A percentile compares a stretch with the other conserved stretches of the same genome.
Evolutionary conservation across 2,888 invertebrate species (phyloP).

Genomic region (Drosophila kokeensis): DNA sequence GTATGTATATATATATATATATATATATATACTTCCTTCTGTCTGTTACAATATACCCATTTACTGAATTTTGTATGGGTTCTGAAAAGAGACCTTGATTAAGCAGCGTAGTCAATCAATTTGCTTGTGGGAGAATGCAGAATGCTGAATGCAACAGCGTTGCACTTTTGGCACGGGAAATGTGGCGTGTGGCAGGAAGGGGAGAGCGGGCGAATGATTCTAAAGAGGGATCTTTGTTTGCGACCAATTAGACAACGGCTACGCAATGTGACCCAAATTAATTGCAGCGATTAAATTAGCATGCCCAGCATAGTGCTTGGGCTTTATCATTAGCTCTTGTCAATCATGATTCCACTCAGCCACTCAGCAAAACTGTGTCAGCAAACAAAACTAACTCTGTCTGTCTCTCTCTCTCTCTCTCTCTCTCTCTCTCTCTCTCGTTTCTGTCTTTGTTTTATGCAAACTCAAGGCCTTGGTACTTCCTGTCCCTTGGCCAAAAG

Average conservation of each 20-base stretch:
- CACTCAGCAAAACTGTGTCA: not conserved
- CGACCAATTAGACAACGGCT: not conserved
- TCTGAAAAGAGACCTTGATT: too few relatives aligned
- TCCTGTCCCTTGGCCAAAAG: conserved; percentile 35
- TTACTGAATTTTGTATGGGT: not conserved
- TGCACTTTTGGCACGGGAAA: not conserved
- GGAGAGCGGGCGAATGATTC: not conserved
- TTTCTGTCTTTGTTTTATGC: not conserved
- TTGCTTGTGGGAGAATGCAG: not conserved
- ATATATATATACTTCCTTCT: not conserved
- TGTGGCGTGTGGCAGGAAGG: not conserved
- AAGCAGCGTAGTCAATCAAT: not conserved
- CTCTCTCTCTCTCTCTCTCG: not conserved
- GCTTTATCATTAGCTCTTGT: not conserved
- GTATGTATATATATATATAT: not conserved
- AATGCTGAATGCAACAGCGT: not conserved
- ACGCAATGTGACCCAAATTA: conserved; percentile 22
- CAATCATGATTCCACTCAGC: conserved; percentile 5
- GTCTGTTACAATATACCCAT: not conserved
- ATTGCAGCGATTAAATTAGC: not conserved
- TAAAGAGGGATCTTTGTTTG: not conserved
- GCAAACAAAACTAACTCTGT: not conserved
- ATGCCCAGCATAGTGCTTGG: not conserved
- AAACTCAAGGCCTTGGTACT: conserved; percentile 4
- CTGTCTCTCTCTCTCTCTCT: not conserved